Base-by-base conservation (phyloP, 1,140 invertebrate genomes). In the Oncopodura yosiiana region DNA sequence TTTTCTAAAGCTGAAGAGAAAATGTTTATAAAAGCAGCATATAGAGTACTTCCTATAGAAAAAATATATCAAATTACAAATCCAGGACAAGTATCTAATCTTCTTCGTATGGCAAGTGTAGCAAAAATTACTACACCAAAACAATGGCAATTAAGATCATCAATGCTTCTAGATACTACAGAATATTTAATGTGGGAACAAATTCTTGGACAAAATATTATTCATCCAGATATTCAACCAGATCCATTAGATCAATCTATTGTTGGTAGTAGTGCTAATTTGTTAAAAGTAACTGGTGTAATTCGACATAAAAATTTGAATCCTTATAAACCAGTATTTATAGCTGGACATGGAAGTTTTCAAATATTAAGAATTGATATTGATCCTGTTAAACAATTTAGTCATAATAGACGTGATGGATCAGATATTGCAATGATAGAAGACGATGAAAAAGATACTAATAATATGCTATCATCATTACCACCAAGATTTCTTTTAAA, bases 1-100 rank as follows among this genome's bases (percentile, higher is more conserved):
- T 65, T 62, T 46, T 37, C 42, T 12, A 62, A 60, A 46, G 52
- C 43, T 11, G 63, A 65, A 29, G 61, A 63, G 32, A 63, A 60
- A 24, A 41, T 30, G 12, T 65, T 63, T 41, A 18, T 62, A 3
- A 63, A 62, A 44, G 49, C 51, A 3, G 3, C 39, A 2, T 51
- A 51, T 37, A 16, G 27, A 38, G 34, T 45, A 29, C 45, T 60
- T 16, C 46, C 49, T 12, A 41, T 62, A 1, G 48, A 52, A 2
- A 64, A 62, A 49, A 48, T 64, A 12, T 64, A 42, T 23, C 32
- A 51, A 14, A 36, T 63, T 9, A 43, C 49, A 19, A 63, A 57
- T 30, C 45, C 53, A 16, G 54, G 52, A 23, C 55, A 58, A 29
- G 43, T 63, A 27, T 51, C 59, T n/a, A 57, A 63, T 45, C 41